Conservation (phyloP, 2,113 vertebrate genomes). For the Oriolus oriolus region DNA sequence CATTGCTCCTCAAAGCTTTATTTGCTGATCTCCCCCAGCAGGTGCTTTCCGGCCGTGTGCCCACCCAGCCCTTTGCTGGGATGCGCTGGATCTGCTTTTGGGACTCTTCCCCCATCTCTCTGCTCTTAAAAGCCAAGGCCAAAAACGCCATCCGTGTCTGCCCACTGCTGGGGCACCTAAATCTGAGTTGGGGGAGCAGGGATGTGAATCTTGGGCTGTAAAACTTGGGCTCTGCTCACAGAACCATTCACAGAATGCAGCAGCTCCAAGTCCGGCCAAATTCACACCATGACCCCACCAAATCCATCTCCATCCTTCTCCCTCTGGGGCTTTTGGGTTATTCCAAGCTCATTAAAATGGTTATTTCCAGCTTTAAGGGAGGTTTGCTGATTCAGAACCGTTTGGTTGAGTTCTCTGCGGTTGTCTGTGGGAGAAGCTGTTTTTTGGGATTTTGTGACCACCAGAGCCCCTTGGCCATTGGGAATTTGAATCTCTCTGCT, state of each 20-base stretch:
- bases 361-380: not conserved
- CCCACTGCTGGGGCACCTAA: not conserved
- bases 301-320: not conserved
- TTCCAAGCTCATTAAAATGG: not conserved
- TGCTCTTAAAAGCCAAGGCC: not conserved
- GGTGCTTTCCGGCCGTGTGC: conserved; percentile 15
- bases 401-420: not conserved
- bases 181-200: too few species aligned
- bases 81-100: not conserved
- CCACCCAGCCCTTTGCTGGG: too few species aligned
- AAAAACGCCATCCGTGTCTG: not conserved
- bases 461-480: not conserved
- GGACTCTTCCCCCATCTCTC: not conserved
- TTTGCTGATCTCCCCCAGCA: not conserved
- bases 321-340: not conserved
- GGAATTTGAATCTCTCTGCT: not conserved
- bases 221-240: not conserved
- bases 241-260: not conserved
- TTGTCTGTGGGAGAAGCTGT: not conserved
- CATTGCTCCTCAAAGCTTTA: not conserved
- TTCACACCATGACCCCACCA: not conserved
- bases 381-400: not conserved
- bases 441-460: not conserved
- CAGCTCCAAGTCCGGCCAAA: not conserved
- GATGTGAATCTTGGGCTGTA: too few species aligned